Conservation (phyloP, 2,797 vertebrate genomes). For the Malurus leucopterus region DNA sequence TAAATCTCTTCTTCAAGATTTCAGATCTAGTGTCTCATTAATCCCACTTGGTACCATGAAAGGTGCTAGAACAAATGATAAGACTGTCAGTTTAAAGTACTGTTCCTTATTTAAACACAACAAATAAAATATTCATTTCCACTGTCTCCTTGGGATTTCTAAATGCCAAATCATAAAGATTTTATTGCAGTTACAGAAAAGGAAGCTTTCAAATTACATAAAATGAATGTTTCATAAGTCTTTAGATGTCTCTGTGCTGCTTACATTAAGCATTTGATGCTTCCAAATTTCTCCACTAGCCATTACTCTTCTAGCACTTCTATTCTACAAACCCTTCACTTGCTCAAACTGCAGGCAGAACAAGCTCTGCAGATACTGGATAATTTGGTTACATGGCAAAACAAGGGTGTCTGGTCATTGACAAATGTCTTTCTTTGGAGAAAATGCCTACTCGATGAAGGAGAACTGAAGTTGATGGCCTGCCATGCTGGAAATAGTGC, state of each 20-base stretch:
- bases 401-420: background rate
- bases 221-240: background rate
- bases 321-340: background rate
- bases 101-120: background rate
- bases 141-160: background rate
- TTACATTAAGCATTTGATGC: background rate
- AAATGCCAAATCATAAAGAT: background rate
- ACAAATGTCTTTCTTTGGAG: background rate
- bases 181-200: background rate
- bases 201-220: background rate
- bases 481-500: background rate
- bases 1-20: background rate
- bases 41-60: background rate
- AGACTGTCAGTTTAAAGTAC: background rate
- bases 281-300: background rate
- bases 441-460: background rate
- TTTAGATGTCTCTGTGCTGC: background rate
- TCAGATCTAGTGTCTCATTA: background rate
- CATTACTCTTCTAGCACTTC: background rate
- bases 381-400: background rate
- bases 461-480: background rate
- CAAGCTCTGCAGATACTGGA: background rate
- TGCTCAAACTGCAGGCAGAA: background rate
- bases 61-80: background rate
- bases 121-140: background rate